Evolutionary conservation across 2,113 vertebrate species (phyloP).

Genomic region (Heterotis niloticus): DNA sequence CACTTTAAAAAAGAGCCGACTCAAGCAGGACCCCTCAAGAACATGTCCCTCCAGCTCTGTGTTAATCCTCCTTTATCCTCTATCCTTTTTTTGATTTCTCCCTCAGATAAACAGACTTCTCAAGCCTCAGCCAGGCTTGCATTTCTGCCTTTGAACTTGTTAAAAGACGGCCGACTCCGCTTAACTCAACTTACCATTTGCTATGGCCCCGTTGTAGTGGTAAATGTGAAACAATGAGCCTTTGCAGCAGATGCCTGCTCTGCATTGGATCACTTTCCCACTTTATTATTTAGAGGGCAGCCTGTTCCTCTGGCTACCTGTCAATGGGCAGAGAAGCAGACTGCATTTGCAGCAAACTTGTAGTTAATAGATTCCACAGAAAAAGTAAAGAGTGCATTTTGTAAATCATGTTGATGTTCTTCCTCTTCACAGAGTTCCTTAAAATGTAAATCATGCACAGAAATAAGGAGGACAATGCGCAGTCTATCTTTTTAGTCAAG

Average conservation of each 20-base stretch:
- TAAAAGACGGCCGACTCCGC: constrained; percentile 34
- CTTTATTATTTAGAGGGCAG: constrained; percentile 41
- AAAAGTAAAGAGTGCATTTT: constrained; percentile 16
- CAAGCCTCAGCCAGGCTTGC: constrained; percentile 9
- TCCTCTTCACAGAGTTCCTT: constrained; percentile 4
- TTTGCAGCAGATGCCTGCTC: constrained; percentile 30
- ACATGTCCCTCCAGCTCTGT: constrained; percentile 6
- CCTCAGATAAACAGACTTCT: constrained; percentile 30
- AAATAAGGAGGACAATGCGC: constrained; percentile 15
- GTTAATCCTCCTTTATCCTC: constrained; percentile 35
- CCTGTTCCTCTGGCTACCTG: constrained; percentile 26
- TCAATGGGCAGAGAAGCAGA: constrained; percentile 25
- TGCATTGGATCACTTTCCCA: constrained; percentile 29
- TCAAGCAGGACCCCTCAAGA: constrained; percentile 30
- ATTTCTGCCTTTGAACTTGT: not conserved
- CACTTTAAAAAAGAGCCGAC: constrained; percentile 19
- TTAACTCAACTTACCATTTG: constrained; percentile 33
- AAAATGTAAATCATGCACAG: constrained; percentile 2
- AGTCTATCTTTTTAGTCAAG: not conserved
- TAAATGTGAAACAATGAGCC: constrained; percentile 45
- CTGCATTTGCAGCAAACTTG: not conserved
- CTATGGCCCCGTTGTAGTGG: constrained; percentile 36
- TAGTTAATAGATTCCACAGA: constrained; percentile 27
- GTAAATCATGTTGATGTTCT: too few relatives aligned
- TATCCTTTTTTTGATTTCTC: constrained; percentile 24